Percentiles rank a stretch among this genome's conserved stretches.
Evolutionary conservation across 2,888 invertebrate species (phyloP).

Genomic region (Barypeithes pellucidus): DNA sequence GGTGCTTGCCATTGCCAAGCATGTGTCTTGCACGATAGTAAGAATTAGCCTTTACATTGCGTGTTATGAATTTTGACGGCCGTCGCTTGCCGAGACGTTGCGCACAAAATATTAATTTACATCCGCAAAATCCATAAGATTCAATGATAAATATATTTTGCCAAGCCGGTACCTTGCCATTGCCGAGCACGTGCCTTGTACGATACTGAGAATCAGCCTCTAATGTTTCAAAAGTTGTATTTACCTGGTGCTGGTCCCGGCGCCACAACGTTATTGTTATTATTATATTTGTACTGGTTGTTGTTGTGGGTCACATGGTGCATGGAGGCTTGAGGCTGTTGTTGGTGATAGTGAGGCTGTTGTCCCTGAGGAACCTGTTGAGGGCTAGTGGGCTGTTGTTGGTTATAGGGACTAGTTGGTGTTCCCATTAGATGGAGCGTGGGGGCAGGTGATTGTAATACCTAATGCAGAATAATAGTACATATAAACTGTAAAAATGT

Average conservation of each 20-base stretch:
- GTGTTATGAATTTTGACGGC: no score
- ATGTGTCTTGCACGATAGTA: no score
- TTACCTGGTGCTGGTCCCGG: slow-evolving; percentile 66
- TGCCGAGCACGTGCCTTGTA: no score
- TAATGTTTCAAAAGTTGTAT: not conserved
- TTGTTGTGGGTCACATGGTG: slow-evolving; percentile 70
- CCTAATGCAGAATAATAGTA: slow-evolving; percentile 54
- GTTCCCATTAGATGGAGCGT: slow-evolving; percentile 75
- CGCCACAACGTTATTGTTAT: slow-evolving; percentile 57
- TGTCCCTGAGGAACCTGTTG: slow-evolving; percentile 67
- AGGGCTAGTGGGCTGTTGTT: slow-evolving; percentile 65
- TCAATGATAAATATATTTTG: no score
- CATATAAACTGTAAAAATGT: no score
- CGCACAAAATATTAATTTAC: no score
- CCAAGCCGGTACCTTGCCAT: no score
- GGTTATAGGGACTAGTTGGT: slow-evolving; percentile 71
- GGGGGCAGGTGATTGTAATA: slow-evolving; percentile 69
- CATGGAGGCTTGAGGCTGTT: slow-evolving; percentile 56
- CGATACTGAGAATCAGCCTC: no score
- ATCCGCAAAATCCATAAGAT: no score
- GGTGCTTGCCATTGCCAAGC: no score
- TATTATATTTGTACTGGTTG: slow-evolving; percentile 66
- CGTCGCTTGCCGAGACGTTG: no score
- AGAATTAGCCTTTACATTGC: no score
- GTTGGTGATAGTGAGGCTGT: slow-evolving; percentile 66